Evolutionary conservation across 1,140 invertebrate genomes (phyloP).

Genomic region (Zaprionus lachaisei): DNA sequence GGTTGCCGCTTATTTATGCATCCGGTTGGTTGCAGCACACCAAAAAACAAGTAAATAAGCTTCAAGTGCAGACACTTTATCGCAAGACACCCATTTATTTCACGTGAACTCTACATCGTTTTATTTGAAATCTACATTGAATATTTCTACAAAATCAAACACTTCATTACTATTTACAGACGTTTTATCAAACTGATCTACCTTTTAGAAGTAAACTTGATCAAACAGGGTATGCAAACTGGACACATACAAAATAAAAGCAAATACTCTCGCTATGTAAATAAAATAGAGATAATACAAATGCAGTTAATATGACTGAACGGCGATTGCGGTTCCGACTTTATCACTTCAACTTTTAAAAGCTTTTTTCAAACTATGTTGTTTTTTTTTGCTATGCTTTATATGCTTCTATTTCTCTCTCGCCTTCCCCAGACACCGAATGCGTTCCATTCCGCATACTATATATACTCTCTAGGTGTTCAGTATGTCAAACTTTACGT

Average conservation of each 20-base stretch:
- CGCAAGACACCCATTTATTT: not conserved
- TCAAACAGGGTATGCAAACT: not conserved
- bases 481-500: slow-evolving; percentile 48
- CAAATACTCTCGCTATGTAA: slow-evolving; percentile 29
- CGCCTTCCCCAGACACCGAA: not conserved
- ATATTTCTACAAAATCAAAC: not conserved
- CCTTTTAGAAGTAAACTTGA: not conserved
- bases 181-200: not conserved
- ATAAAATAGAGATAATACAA: slow-evolving; percentile 49
- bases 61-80: not conserved
- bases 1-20: slow-evolving; percentile 79
- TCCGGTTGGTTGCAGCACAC: slow-evolving; percentile 56
- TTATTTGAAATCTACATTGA: not conserved
- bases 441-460: not conserved
- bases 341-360: slow-evolving; percentile 28
- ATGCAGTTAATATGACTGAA: slow-evolving; percentile 55
- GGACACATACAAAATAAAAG: slow-evolving; percentile 10
- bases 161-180: not conserved
- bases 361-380: slow-evolving; percentile 10
- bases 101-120: not conserved
- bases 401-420: slow-evolving; percentile 9
- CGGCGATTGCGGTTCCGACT: slow-evolving; percentile 29
- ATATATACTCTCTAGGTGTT: slow-evolving; percentile 15
- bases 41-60: slow-evolving; percentile 28
- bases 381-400: slow-evolving; percentile 1